Base-by-base conservation (phyloP, 92 coral and sea anemone genomes). In the Palythoa caribaeorum region DNA sequence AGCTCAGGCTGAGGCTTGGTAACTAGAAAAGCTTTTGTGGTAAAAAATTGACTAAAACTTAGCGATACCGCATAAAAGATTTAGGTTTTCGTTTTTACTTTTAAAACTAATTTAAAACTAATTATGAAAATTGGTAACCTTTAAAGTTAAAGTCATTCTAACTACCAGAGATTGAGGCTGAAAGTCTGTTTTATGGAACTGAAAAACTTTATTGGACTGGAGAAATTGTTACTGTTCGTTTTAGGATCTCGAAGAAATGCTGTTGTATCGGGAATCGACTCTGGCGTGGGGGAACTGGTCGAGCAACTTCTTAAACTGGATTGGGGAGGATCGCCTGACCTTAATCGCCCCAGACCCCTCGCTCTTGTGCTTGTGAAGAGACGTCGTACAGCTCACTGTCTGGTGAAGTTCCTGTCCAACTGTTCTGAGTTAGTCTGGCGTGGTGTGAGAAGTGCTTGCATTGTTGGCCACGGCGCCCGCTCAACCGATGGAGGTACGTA, bases 331-430 rank as follows among this genome's bases (percentile, higher is more conserved):
- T 87, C 84, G 47, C 68, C 35, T 47, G 60, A 80, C 47, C 62
- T 16, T 44, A 13, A 20, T 68, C 73, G 92, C 37, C 83, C 76
- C 71, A 92, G 88, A 65, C 93, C 94, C 69, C 86, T 93, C 68
- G 98, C 95, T n/a, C 86, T 95, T 14, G 94, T 97, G 20, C 83
- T 95, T 13, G 98, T 95, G 66, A 95, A 94, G 78, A 85, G 98
- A 40, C 87, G 81, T 14, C 88, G 92, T 15, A 95, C 97, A 10
- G 99, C 98, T 7, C 84, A 77, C 16, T 66, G 84, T 35, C 76
- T 97, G 79, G 96, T 96, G 17, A 78, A 90, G 28, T 95, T 88
- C 70, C 91, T 97, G 19, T 88, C 92, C 38, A 83, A 86, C 40
- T 89, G 89, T 62, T 72, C 62, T 55, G 2, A 55, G 11, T 8